A percentile compares a stretch with the other conserved stretches of the same genome.
Conservation (phyloP, 2,113 vertebrate species). For the Empidonax alnorum region DNA sequence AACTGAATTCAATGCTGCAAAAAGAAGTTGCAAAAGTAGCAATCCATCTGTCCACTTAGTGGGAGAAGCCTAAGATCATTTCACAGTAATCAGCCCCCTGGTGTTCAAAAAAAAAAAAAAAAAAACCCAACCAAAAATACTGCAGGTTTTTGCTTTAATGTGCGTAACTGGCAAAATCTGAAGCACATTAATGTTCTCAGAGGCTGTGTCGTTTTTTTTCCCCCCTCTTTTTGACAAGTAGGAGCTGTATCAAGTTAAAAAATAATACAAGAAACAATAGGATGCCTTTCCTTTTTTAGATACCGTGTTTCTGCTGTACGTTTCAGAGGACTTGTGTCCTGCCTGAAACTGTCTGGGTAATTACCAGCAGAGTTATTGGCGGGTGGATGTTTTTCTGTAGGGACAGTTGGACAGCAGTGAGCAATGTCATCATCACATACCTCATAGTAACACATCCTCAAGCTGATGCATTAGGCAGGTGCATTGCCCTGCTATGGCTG, state of each 20-base stretch:
- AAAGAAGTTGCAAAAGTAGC: conserved; percentile 25
- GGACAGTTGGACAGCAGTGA: not conserved
- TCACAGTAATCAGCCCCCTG: conserved; percentile 41
- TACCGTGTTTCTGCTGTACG: accelerated
- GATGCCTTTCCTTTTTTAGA: not conserved
- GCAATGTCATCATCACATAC: accelerated
- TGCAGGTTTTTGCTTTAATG: not conserved
- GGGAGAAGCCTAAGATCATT: conserved; percentile 49
- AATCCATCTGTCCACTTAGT: conserved; percentile 65
- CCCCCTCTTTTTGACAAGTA: not conserved
- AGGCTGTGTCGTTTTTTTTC: not conserved
- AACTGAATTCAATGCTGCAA: not conserved
- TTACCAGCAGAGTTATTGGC: not conserved
- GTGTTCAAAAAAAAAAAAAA: conserved; percentile 1
- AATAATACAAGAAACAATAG: not conserved
- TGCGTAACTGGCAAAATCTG: not conserved
- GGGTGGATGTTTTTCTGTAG: not conserved
- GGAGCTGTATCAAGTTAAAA: not conserved
- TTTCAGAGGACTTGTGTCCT: not conserved
- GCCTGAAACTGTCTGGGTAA: not conserved
- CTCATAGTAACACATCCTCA: not conserved
- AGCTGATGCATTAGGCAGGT: not conserved
- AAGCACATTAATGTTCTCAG: not conserved
- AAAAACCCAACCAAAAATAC: not conserved
- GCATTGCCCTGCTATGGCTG: not conserved